These are phyloP conservation scores for Mya arenaria DNA, from an alignment of 1,140 invertebrate genomes.

Conservation along the genomic window DNA sequence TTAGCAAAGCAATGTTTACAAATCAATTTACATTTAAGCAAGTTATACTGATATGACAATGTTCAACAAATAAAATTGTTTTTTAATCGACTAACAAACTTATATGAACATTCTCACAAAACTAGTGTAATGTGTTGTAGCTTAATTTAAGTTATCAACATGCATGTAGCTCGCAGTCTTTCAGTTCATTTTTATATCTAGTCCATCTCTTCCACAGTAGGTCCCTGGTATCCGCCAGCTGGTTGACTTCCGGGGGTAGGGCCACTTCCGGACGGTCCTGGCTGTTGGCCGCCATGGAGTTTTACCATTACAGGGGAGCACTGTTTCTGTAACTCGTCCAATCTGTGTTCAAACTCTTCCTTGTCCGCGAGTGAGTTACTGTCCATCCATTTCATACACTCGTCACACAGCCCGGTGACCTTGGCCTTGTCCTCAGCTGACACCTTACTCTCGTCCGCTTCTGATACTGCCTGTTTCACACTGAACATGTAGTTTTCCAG, in stretches of 20 bases:
- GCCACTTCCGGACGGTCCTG: neutral
- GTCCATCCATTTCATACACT: constrained; percentile 95
- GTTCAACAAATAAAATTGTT: too few species aligned
- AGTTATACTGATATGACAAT: too few species aligned
- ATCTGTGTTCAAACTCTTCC: constrained; percentile 74
- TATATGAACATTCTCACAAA: too few species aligned
- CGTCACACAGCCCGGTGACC: neutral
- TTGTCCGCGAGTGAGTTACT: constrained; percentile 87
- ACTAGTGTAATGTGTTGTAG: too few species aligned
- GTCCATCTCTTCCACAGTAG: neutral
- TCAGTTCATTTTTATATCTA: too few species aligned
- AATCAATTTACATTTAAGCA: too few species aligned
- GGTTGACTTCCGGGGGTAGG: too few species aligned
- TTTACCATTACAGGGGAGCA: constrained; percentile 81
- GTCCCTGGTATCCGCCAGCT: neutral
- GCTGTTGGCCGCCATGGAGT: constrained; percentile 73
- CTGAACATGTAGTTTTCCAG: constrained; percentile 85
- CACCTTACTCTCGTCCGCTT: constrained; percentile 85
- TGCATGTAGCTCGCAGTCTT: too few species aligned
- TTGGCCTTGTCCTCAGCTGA: constrained; percentile 27
- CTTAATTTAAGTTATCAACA: too few species aligned
- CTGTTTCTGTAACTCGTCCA: constrained; percentile 74
- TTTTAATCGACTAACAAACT: too few species aligned
- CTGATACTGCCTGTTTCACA: constrained; percentile 92
- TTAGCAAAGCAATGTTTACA: too few species aligned